These are phyloP conservation scores for Hippolais icterina DNA, from an alignment of 2,113 vertebrate genomes.

Conservation along the genomic window DNA sequence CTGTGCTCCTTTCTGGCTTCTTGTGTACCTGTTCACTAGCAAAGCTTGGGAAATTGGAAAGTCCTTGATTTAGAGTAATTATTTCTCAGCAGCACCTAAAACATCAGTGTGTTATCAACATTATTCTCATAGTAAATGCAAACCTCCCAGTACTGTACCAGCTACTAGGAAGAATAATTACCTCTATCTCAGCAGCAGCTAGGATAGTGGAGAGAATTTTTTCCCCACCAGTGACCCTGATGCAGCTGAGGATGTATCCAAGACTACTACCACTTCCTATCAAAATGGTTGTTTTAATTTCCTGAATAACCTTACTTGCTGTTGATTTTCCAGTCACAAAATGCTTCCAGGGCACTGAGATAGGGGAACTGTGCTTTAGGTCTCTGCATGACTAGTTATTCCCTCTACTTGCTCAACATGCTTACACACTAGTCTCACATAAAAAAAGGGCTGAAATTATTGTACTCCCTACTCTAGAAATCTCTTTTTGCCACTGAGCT, in stretches of 20 bases:
- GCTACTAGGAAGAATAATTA: background rate
- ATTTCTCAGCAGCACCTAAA: background rate
- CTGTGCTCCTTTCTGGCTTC: background rate
- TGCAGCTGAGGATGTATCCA: background rate
- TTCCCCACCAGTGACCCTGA: background rate
- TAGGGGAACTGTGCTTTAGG: background rate
- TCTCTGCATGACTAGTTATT: background rate
- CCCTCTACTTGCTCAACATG: background rate
- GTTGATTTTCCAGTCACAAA: background rate
- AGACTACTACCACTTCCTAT: background rate
- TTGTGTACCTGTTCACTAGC: background rate
- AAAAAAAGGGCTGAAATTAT: background rate
- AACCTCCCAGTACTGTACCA: background rate
- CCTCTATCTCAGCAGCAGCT: background rate
- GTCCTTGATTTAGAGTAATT: background rate
- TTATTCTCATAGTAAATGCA: background rate
- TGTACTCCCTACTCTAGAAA: background rate
- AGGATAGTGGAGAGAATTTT: background rate
- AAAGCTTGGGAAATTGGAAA: background rate
- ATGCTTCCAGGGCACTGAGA: background rate
- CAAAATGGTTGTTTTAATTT: background rate
- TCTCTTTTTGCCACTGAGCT: background rate
- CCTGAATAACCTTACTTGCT: background rate
- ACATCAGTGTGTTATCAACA: background rate
- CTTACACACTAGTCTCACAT: background rate